These are phyloP conservation scores for Mico argentatus DNA, from an alignment of 2,797 vertebrate genomes.

Conservation along the genomic window DNA sequence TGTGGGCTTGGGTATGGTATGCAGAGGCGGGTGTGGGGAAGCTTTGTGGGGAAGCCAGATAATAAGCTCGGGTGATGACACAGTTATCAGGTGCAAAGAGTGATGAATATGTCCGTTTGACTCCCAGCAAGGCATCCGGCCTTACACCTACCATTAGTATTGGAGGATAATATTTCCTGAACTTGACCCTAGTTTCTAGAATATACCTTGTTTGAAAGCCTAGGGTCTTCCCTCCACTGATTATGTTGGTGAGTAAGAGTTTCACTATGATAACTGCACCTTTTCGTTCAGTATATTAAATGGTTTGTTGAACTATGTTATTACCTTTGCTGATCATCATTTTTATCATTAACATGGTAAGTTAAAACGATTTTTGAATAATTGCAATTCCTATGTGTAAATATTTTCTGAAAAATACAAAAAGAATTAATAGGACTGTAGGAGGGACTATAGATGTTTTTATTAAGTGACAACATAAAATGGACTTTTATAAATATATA, in stretches of 20 bases:
- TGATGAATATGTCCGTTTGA: too few species aligned
- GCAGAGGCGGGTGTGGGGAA: too few species aligned
- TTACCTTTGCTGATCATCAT: slow-evolving; percentile 11
- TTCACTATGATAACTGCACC: neutral
- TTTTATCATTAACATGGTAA: slow-evolving; percentile 23
- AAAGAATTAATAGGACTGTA: neutral
- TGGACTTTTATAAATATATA: neutral
- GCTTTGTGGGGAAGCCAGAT: too few species aligned
- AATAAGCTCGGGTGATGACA: too few species aligned
- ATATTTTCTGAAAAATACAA: slow-evolving; percentile 20
- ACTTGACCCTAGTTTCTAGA: neutral
- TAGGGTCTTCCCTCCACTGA: neutral
- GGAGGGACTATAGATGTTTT: neutral
- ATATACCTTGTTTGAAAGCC: neutral
- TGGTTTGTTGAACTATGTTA: neutral
- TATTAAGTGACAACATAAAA: neutral
- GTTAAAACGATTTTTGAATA: neutral
- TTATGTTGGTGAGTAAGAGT: neutral
- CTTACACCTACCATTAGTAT: neutral
- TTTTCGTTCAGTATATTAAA: slow-evolving; percentile 23
- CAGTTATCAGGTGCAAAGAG: too few species aligned
- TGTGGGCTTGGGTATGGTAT: too few species aligned
- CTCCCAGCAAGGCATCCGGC: too few species aligned
- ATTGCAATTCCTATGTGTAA: neutral
- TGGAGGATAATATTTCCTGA: neutral